phyloP scores from a whole-genome alignment of 2,888 invertebrate genomes.

The Dione juno region DNA sequence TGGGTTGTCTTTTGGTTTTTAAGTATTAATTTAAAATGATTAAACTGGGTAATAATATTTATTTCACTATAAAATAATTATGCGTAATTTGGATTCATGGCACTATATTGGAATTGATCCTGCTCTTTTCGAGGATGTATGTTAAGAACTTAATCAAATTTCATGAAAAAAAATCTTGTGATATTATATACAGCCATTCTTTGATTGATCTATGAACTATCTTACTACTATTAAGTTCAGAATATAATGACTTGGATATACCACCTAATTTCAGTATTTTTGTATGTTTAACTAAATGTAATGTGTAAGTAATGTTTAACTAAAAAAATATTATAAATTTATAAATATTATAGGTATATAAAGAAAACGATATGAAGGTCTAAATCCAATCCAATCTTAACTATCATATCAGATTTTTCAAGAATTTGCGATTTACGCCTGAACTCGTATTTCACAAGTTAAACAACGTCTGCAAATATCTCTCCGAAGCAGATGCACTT shows the following conservation, averaged over 20 bases:
- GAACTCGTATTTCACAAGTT: conserved; percentile 43
- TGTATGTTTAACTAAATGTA: no score
- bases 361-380: no score
- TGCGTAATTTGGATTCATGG: neutral
- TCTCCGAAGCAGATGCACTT: conserved; percentile 46
- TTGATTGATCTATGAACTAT: no score
- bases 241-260: no score
- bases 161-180: no score
- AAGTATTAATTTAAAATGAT: conserved; percentile 5
- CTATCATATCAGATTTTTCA: conserved; percentile 24
- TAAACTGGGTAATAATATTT: neutral
- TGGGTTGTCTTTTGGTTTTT: neutral
- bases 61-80: neutral
- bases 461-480: conserved; percentile 46
- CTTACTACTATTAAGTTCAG: no score
- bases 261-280: no score
- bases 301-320: no score
- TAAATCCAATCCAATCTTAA: conserved; percentile 9
- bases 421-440: conserved; percentile 33
- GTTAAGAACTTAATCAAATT: neutral
- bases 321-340: no score
- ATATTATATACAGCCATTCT: no score
- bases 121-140: neutral
- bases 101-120: neutral
- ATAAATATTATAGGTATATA: no score